Conservation (phyloP, 2,888 invertebrate genomes). For the Rugalucina vietnamica region DNA sequence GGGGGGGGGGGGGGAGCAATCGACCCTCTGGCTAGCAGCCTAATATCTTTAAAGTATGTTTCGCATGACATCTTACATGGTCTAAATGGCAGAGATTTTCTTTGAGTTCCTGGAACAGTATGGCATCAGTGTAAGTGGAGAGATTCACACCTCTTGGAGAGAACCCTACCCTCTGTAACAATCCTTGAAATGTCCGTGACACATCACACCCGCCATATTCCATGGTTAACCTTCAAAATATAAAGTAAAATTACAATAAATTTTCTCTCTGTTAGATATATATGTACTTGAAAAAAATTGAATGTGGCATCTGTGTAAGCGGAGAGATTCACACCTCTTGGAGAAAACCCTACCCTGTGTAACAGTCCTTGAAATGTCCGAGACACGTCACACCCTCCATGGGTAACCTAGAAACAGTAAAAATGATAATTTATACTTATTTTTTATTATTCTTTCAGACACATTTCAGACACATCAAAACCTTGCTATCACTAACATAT, state of each 20-base stretch:
- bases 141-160: slow-evolving; percentile 89
- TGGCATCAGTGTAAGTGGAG: slow-evolving; percentile 89
- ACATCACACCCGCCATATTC: slow-evolving; percentile 97
- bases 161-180: slow-evolving; percentile 93
- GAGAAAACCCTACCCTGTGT: slow-evolving; percentile 93
- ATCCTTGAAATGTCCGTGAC: slow-evolving; percentile 94
- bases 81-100: slow-evolving; percentile 96
- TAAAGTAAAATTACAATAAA: not conserved
- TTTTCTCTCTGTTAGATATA: not conserved
- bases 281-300: not conserved
- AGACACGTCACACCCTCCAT: slow-evolving; percentile 96
- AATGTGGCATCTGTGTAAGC: slow-evolving; percentile 91
- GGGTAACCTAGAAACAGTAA: no score
- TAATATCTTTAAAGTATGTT: no score
- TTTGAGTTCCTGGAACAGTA: slow-evolving; percentile 92
- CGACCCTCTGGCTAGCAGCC: no score
- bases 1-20: no score
- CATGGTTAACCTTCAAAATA: slow-evolving; percentile 84
- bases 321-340: slow-evolving; percentile 86
- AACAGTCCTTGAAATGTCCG: slow-evolving; percentile 95
- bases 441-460: no score
- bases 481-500: no score
- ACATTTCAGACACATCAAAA: no score
- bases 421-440: no score
- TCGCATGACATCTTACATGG: slow-evolving; percentile 85